Base-by-base conservation (phyloP, 2,113 vertebrate genomes). In the Prochilodus magdalenae region DNA sequence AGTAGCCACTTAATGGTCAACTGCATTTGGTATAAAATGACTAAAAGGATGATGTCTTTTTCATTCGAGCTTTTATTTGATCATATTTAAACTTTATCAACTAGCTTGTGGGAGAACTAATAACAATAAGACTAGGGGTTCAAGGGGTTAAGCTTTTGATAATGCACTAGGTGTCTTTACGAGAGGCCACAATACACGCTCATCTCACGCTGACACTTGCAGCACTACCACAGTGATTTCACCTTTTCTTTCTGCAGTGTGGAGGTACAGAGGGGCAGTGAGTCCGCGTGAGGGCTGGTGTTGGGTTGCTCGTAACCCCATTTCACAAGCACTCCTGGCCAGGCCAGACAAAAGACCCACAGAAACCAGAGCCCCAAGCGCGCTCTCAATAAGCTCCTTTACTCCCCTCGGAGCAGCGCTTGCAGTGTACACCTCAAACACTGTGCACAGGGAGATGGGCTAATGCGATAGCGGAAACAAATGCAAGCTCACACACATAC, bases 381-480 rank as follows among this genome's bases (percentile, higher is more conserved):
- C 67, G 75, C 85, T 89, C 91, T 93, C 90, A 94, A 93, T 91
- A 81, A 88, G 88, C 79, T 85, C 86, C 90, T 93, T 94, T 91
- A 90, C 80, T 79, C 90, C 84, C 74, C 78, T 75, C 62, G 79
- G 47, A 82, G 77, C 81, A 73, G 83, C 83, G 63, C 83, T 81
- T 10, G 72, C 88, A 82, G 86, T 88, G 89, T 91, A 90, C 91
- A 91, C 89, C 90, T 92, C 72, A 82, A 91, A 89, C 88, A 91
- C 89, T 90, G 86, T 84, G 30, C 80, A 0, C 71, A 83, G 82
- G 75, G 60, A 93, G 92, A 93, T 93, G 89, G 87, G 79, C 80
- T 84, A 82, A 47, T 83, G 83, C 77, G 90, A 93, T 91, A 91
- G 89, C 81, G 79, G 83, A 77, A 71, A 82, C 73, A 85, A 72